phyloP scores from a whole-genome alignment of 2,888 invertebrate genomes.

The Orthosia cruda region DNA sequence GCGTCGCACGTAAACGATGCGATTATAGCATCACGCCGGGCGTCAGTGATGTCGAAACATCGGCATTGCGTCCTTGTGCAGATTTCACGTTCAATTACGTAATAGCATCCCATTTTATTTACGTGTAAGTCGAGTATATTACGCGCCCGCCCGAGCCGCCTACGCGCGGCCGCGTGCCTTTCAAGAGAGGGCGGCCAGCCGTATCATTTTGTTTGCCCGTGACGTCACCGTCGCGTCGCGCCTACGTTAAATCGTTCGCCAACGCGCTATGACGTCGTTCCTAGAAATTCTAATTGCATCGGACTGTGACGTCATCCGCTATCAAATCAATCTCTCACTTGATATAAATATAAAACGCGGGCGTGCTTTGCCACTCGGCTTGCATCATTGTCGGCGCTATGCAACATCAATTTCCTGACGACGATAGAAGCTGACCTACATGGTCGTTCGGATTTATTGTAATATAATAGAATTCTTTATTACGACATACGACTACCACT shows the following conservation, averaged over 20 bases:
- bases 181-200: conserved; percentile 72
- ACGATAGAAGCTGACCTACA: conserved; percentile 78
- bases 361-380: conserved; percentile 67
- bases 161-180: conserved; percentile 70
- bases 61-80: conserved; percentile 85
- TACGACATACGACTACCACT: conserved; percentile 22
- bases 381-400: conserved; percentile 79
- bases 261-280: conserved; percentile 84
- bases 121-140: conserved; percentile 78
- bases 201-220: conserved; percentile 84
- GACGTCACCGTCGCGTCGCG: conserved; percentile 87
- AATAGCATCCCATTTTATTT: conserved; percentile 83
- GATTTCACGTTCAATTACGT: conserved; percentile 90
- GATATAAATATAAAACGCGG: conserved; percentile 73
- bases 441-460: conserved; percentile 76
- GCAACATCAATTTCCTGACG: conserved; percentile 81
- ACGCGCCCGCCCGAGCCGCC: conserved; percentile 73
- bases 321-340: conserved; percentile 71
- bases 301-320: conserved; percentile 80
- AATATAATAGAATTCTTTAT: conserved; percentile 61
- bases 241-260: conserved; percentile 83
- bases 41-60: conserved; percentile 84
- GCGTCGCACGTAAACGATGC: conserved; percentile 87
- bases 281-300: conserved; percentile 78
- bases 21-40: conserved; percentile 87